Percentiles rank a stretch among this genome's conserved stretches.
Conservation (phyloP, 2,888 invertebrate genomes). For the Cyaniris semiargus region DNA sequence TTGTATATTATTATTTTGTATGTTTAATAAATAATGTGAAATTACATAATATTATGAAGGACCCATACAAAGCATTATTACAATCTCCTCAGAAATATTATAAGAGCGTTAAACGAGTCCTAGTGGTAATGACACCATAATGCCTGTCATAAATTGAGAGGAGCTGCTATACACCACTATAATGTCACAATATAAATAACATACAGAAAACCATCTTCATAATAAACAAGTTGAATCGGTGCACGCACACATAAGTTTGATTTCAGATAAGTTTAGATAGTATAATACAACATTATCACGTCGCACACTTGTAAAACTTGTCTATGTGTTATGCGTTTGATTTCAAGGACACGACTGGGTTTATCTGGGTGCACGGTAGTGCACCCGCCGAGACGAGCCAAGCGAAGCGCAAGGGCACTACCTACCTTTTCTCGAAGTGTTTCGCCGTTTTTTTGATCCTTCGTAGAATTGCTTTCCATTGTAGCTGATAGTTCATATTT, state of each 20-base stretch:
- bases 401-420: too few relatives aligned
- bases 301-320: background rate
- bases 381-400: too few relatives aligned
- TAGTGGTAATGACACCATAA: slow-evolving; percentile 54
- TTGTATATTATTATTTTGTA: too few relatives aligned
- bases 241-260: background rate
- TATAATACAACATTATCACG: background rate
- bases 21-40: too few relatives aligned
- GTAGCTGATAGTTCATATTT: too few relatives aligned
- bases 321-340: background rate
- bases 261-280: background rate
- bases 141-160: slow-evolving; percentile 58
- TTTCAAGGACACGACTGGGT: background rate
- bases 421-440: too few relatives aligned
- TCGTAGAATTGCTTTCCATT: too few relatives aligned
- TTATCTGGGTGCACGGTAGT: too few relatives aligned
- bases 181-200: slow-evolving; percentile 44
- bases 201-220: background rate
- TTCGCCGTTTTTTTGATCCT: too few relatives aligned
- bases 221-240: background rate
- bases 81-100: slow-evolving; percentile 34
- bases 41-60: too few relatives aligned
- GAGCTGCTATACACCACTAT: slow-evolving; percentile 58
- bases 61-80: slow-evolving; percentile 3
- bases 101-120: slow-evolving; percentile 41